Percentiles rank a stretch among this genome's conserved stretches.
Evolutionary conservation across 2,113 vertebrate species (phyloP).

Genomic region (Nannospalax galili): DNA sequence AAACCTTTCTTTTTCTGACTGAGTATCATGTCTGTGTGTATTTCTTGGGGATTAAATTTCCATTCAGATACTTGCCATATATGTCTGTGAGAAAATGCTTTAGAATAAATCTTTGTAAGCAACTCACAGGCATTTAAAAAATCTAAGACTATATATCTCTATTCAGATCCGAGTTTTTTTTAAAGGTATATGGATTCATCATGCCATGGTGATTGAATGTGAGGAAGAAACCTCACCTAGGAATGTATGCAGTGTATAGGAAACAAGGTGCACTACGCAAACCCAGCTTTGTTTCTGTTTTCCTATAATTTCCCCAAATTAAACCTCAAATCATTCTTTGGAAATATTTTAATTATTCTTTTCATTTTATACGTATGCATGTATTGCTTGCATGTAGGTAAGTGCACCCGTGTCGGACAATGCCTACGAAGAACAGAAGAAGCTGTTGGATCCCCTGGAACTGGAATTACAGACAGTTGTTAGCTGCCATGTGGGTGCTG

Average conservation of each 20-base stretch:
- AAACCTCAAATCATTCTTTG: neutral
- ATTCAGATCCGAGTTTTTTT: neutral
- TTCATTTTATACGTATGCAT: too few species aligned
- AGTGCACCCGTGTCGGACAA: too few species aligned
- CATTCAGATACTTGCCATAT: neutral
- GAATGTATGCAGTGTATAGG: neutral
- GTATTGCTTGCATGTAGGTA: too few species aligned
- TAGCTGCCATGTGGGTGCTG: too few species aligned
- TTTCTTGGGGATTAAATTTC: neutral
- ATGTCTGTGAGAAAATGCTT: neutral
- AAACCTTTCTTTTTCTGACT: neutral
- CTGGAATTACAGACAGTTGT: too few species aligned
- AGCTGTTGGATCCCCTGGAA: too few species aligned
- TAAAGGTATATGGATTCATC: neutral
- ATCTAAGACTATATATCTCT: neutral
- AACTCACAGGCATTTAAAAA: neutral
- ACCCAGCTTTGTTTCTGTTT: neutral
- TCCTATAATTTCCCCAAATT: neutral
- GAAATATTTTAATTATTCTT: too few species aligned
- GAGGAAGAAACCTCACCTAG: accelerated
- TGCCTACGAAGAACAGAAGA: too few species aligned
- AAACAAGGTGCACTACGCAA: neutral
- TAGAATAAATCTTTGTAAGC: slow-evolving; percentile 21
- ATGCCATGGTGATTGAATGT: neutral
- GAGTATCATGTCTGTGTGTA: neutral